These are phyloP conservation scores for Halichoerus grypus DNA, from an alignment of 2,113 vertebrate genomes.

Conservation along the genomic window DNA sequence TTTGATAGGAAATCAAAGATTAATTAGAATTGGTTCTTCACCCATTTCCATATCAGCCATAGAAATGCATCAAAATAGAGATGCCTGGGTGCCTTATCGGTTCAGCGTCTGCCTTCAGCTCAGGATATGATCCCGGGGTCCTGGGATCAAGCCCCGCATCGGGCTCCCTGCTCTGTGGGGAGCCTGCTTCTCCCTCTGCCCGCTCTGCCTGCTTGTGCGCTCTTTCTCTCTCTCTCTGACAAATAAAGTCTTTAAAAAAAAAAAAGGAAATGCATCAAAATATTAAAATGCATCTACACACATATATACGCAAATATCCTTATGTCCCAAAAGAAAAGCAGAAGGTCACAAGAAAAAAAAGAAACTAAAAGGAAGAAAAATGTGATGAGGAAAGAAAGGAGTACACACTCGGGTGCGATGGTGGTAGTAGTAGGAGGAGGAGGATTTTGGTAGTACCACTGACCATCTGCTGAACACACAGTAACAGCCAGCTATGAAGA, in stretches of 20 bases:
- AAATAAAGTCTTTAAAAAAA: no score
- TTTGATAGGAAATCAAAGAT: neutral
- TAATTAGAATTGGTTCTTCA: constrained; percentile 20
- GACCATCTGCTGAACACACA: neutral
- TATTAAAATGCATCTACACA: neutral
- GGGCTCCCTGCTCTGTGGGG: no score
- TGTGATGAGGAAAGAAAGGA: neutral
- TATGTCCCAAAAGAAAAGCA: neutral
- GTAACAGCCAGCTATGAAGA: neutral
- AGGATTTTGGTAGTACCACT: fast-evolving
- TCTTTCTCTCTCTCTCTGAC: no score
- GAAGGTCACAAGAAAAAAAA: neutral
- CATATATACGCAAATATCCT: neutral
- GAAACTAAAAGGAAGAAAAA: neutral
- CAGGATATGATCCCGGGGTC: no score
- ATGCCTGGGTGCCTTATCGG: no score
- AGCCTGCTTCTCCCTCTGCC: no score
- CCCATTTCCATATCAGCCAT: neutral
- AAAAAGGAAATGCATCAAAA: neutral
- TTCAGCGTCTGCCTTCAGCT: no score
- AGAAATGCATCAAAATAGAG: neutral
- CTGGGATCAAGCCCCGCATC: no score
- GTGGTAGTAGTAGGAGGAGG: no score
- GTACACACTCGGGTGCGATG: neutral
- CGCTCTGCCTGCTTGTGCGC: no score